Evolutionary conservation across 2,113 vertebrate species (phyloP).

Genomic region (Mirounga angustirostris): DNA sequence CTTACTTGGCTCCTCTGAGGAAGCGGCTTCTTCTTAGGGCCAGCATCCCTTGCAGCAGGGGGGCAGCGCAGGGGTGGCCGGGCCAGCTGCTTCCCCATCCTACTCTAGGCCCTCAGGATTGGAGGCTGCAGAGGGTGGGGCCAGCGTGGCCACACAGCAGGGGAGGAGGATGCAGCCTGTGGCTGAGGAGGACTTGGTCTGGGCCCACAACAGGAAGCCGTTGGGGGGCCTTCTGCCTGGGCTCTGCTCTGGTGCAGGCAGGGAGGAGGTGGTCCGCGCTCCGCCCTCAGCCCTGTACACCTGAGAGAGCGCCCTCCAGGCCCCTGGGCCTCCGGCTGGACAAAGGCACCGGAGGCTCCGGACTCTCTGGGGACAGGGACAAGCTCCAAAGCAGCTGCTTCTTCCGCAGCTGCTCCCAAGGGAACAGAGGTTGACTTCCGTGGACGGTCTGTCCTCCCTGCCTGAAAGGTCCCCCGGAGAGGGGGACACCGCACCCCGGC

Average conservation of each 20-base stretch:
- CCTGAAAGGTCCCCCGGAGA: neutral
- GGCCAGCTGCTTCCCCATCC: conserved; percentile 61
- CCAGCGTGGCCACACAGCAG: neutral
- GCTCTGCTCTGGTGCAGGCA: neutral
- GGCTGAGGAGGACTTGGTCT: conserved; percentile 7
- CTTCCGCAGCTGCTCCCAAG: conserved; percentile 13
- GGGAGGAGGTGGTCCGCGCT: neutral
- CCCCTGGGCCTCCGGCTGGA: neutral
- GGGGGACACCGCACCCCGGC: neutral
- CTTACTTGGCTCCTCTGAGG: conserved; percentile 86
- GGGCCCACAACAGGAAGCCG: conserved; percentile 71
- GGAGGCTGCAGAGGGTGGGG: conserved; percentile 71
- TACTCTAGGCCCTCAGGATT: conserved; percentile 59
- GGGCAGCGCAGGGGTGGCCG: neutral
- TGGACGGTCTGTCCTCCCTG: neutral
- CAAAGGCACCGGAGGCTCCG: neutral
- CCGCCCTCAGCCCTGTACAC: neutral
- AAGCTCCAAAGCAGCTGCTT: conserved; percentile 38
- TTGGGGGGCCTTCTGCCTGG: neutral
- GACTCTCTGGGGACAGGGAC: neutral
- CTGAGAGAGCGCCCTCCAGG: neutral
- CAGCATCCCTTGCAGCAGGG: conserved; percentile 75
- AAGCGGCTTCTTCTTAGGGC: conserved; percentile 67
- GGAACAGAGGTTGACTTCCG: conserved; percentile 36
- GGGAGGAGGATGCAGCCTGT: conserved; percentile 36